Conservation (phyloP, 2,888 invertebrate genomes). For the Lottia gigantea region DNA sequence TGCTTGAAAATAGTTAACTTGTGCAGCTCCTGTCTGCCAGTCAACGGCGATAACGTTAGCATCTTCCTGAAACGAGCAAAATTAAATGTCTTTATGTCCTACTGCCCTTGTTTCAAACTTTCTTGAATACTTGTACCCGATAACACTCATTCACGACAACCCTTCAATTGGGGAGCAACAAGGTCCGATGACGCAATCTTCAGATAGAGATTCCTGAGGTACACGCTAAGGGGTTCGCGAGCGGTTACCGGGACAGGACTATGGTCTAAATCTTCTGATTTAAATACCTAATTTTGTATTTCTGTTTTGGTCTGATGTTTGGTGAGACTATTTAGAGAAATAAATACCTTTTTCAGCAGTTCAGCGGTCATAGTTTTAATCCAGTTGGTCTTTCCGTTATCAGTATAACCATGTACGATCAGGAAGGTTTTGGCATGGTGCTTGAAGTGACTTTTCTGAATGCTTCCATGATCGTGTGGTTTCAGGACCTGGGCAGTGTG, state of each 20-base stretch:
- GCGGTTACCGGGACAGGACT: too few species aligned
- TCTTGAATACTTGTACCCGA: too few species aligned
- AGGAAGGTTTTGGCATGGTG: neutral
- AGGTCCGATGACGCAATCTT: too few species aligned
- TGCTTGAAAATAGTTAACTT: constrained; percentile 29
- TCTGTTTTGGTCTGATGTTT: too few species aligned
- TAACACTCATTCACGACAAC: neutral
- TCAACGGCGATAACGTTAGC: constrained; percentile 28
- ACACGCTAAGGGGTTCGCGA: too few species aligned
- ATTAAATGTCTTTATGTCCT: neutral
- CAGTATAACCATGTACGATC: constrained; percentile 12
- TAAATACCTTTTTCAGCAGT: constrained; percentile 9
- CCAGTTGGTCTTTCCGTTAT: constrained; percentile 5
- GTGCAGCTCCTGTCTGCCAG: constrained; percentile 26
- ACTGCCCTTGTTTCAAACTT: too few species aligned
- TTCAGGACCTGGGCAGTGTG: constrained; percentile 10
- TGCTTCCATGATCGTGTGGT: neutral
- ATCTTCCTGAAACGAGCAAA: constrained; percentile 13
- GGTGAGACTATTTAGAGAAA: too few species aligned
- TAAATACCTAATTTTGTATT: too few species aligned
- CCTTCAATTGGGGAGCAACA: too few species aligned
- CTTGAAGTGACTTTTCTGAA: constrained; percentile 12
- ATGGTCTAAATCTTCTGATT: too few species aligned
- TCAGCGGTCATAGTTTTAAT: constrained; percentile 11
- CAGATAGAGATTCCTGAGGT: too few species aligned